phyloP scores from a whole-genome alignment of 2,888 invertebrate genomes.

The Cheilosia scutellata region DNA sequence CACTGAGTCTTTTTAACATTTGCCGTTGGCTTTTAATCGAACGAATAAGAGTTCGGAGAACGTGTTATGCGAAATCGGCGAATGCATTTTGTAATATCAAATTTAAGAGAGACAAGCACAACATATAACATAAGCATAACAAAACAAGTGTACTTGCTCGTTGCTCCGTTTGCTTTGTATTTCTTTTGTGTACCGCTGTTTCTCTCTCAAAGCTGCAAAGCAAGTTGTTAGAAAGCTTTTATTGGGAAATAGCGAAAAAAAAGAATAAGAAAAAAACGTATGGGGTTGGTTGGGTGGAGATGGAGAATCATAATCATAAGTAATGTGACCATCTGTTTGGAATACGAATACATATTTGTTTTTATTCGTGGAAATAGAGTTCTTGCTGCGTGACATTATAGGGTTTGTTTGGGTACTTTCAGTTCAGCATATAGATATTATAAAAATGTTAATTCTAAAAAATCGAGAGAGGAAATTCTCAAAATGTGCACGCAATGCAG shows the following conservation, averaged over 20 bases:
- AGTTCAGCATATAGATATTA: too few species aligned
- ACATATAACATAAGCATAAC: neutral
- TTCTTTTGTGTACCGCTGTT: too few species aligned
- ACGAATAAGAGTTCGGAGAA: slow-evolving; percentile 18
- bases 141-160: slow-evolving; percentile 19
- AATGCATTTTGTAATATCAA: slow-evolving; percentile 25
- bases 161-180: too few species aligned
- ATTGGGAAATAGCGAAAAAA: neutral
- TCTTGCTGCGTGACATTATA: too few species aligned
- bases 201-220: slow-evolving; percentile 15
- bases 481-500: too few species aligned
- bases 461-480: too few species aligned
- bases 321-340: slow-evolving; percentile 43
- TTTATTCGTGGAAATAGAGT: neutral
- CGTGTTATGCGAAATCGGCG: slow-evolving; percentile 12
- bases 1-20: slow-evolving; percentile 66
- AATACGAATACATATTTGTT: neutral
- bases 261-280: slow-evolving; percentile 1
- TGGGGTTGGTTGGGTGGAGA: slow-evolving; percentile 39
- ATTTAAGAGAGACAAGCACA: slow-evolving; percentile 36
- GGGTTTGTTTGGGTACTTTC: too few species aligned
- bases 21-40: slow-evolving; percentile 66
- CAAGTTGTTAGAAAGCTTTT: slow-evolving; percentile 48
- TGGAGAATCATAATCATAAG: slow-evolving; percentile 41
- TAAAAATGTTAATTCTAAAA: too few species aligned